A percentile compares a stretch with the other conserved stretches of the same genome.
phyloP scores from a whole-genome alignment of 1,140 invertebrate species.

The Bombus waltoni region DNA sequence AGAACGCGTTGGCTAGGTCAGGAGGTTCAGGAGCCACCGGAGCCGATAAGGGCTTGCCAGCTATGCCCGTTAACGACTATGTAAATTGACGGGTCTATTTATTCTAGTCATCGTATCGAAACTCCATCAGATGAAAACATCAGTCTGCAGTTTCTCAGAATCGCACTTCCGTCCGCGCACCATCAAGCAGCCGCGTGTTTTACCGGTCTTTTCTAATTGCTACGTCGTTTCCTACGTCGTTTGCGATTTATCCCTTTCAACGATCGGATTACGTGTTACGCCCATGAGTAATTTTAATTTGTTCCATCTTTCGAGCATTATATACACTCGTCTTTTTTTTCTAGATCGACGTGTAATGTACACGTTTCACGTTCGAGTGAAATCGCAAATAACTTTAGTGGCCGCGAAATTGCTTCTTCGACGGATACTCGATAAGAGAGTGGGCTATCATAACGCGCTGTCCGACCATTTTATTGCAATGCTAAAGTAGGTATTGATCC shows the following conservation, averaged over 20 bases:
- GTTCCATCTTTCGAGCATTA: background rate
- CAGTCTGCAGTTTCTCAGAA: conserved; percentile 61
- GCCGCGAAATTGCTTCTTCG: conserved; percentile 60
- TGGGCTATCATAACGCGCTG: conserved; percentile 68
- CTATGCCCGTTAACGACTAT: conserved; percentile 76
- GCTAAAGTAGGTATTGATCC: conserved; percentile 72
- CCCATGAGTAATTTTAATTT: background rate
- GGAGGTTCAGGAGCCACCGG: conserved; percentile 69
- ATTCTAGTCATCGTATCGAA: conserved; percentile 76
- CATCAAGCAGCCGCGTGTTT: background rate
- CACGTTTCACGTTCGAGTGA: conserved; percentile 44
- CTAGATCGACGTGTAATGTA: conserved; percentile 41
- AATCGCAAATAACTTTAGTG: conserved; percentile 67
- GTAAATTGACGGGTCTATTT: conserved; percentile 80
- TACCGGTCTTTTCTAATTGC: background rate
- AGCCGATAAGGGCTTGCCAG: conserved; percentile 76
- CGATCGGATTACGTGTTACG: no score
- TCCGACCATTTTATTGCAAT: conserved; percentile 71
- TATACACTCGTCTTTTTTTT: background rate
- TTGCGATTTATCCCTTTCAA: no score
- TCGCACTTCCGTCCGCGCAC: background rate
- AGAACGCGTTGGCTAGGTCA: conserved; percentile 74
- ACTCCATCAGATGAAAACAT: conserved; percentile 71
- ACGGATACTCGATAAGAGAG: conserved; percentile 66
- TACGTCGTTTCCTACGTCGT: no score